phyloP scores from a whole-genome alignment of 2,113 vertebrate genomes.

The Malurus alboscapulatus region DNA sequence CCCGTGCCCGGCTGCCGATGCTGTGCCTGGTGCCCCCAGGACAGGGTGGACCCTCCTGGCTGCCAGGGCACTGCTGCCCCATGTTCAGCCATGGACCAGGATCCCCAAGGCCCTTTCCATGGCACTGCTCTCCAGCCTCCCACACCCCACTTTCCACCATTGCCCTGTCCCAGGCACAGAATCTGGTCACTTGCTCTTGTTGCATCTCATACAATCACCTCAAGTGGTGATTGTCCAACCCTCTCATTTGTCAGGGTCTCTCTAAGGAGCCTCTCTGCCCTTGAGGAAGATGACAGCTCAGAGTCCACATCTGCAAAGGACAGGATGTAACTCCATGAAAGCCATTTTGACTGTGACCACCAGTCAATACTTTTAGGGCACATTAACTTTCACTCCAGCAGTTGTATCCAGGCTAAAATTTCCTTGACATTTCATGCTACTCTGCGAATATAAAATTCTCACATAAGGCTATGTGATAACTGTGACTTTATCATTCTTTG shows the following conservation, averaged over 20 bases:
- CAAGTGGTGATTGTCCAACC: background rate
- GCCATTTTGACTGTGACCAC: accelerated
- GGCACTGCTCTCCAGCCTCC: background rate
- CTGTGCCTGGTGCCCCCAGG: background rate
- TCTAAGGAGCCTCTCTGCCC: background rate
- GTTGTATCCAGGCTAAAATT: background rate
- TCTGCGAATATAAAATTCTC: background rate
- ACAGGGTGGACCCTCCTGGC: background rate
- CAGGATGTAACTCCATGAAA: background rate
- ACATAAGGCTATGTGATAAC: background rate
- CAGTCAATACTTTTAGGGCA: background rate
- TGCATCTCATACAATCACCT: background rate
- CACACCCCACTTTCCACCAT: accelerated
- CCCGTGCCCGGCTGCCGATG: accelerated
- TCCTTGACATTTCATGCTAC: background rate
- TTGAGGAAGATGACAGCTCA: background rate
- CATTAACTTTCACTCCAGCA: background rate
- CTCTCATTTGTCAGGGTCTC: background rate
- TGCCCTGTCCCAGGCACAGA: background rate
- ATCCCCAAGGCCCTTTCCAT: background rate
- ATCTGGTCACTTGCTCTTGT: background rate
- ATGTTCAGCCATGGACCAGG: background rate
- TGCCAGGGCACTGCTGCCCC: background rate
- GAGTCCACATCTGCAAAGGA: accelerated
- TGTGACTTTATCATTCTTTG: background rate